Conservation (phyloP, 2,113 vertebrate species). For the Chaetorhynchus papuensis region DNA sequence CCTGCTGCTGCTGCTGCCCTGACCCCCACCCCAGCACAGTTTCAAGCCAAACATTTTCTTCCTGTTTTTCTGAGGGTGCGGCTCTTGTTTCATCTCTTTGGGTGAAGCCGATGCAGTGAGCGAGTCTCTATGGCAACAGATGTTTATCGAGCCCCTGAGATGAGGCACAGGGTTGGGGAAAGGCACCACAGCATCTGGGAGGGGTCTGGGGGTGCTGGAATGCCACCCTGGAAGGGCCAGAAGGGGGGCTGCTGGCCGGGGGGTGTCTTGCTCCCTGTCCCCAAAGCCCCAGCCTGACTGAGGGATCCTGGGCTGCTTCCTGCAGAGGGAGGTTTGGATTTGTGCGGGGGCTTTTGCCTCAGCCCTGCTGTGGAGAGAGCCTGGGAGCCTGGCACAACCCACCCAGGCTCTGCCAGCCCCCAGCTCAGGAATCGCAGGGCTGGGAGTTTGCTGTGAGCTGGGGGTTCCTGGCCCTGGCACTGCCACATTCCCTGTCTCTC, state of each 20-base stretch:
- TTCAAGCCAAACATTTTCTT: slow-evolving; percentile 66
- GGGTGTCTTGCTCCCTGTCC: neutral
- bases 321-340: neutral
- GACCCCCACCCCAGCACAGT: slow-evolving; percentile 7
- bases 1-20: neutral
- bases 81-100: slow-evolving; percentile 62
- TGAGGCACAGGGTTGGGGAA: slow-evolving; percentile 28
- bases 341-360: accelerated
- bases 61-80: slow-evolving; percentile 41
- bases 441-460: neutral
- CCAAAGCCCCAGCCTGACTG: neutral
- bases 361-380: accelerated
- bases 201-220: neutral
- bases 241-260: accelerated
- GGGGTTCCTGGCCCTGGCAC: neutral
- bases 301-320: neutral
- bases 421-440: accelerated
- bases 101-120: slow-evolving; percentile 21
- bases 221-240: accelerated
- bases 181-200: neutral
- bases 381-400: accelerated
- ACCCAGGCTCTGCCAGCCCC: neutral
- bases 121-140: slow-evolving; percentile 71
- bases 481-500: neutral
- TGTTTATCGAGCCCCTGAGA: slow-evolving; percentile 55